phyloP scores from a whole-genome alignment of 2,797 vertebrate species.

The Esox lucius region DNA sequence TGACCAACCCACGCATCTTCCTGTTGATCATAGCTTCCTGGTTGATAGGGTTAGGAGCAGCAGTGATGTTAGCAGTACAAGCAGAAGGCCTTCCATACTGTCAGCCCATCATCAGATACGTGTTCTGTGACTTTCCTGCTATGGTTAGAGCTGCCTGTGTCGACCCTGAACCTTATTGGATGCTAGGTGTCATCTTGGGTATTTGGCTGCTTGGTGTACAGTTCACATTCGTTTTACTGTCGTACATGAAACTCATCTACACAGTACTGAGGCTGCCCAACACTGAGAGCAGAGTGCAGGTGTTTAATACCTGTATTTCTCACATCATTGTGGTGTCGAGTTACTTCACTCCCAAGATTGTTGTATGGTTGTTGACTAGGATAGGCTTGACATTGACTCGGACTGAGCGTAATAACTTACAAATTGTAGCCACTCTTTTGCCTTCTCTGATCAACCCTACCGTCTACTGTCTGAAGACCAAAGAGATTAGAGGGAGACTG shows the following conservation, averaged over 20 bases:
- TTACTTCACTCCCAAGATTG: constrained; percentile 29
- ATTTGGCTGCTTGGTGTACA: constrained; percentile 7
- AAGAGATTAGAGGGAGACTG: constrained; percentile 20
- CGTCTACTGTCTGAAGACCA: constrained; percentile 28
- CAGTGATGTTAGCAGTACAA: background rate
- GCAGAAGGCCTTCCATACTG: constrained; percentile 39
- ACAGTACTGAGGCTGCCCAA: constrained; percentile 32
- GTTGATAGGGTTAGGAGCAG: constrained; percentile 3
- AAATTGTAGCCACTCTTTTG: constrained; percentile 13
- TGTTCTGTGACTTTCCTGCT: constrained; percentile 37
- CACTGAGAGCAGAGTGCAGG: constrained; percentile 14
- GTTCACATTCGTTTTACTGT: constrained; percentile 29
- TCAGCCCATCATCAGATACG: constrained; percentile 36
- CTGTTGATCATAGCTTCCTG: constrained; percentile 24
- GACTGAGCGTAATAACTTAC: constrained; percentile 18
- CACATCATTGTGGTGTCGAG: constrained; percentile 33
- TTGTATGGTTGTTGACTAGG: constrained; percentile 30
- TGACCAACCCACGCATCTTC: constrained; percentile 31
- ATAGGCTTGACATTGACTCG: constrained; percentile 32
- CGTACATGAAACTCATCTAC: constrained; percentile 30
- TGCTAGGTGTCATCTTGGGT: background rate
- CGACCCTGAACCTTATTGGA: constrained; percentile 39
- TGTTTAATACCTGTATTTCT: constrained; percentile 32
- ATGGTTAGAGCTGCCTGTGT: constrained; percentile 42
- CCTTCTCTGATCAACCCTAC: constrained; percentile 18